These are phyloP conservation scores for Lasiommata megera DNA, from an alignment of 2,888 invertebrate genomes.

Conservation along the genomic window DNA sequence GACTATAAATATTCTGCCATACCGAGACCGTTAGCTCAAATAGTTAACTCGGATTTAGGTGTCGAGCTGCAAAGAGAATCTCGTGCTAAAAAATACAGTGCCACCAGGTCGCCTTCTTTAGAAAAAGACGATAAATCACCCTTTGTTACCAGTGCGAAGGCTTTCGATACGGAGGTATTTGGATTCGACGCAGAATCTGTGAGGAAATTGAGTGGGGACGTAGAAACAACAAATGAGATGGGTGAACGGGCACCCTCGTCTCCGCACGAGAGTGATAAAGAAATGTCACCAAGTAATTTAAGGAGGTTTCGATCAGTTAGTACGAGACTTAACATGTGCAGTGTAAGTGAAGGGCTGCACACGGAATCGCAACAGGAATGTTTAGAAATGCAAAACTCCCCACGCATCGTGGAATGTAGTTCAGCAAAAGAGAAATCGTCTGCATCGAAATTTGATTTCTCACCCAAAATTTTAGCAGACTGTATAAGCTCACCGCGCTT, in stretches of 20 bases:
- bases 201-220: conserved; percentile 46
- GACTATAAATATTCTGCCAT: conserved; percentile 68
- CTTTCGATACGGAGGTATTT: conserved; percentile 58
- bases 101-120: conserved; percentile 72
- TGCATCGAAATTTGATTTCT: conserved; percentile 69
- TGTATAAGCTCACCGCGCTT: conserved; percentile 65
- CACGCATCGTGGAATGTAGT: conserved; percentile 62
- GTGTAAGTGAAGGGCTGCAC: conserved; percentile 53
- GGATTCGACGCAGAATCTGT: conserved; percentile 62
- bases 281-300: conserved; percentile 59
- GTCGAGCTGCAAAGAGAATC: conserved; percentile 57
- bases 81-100: conserved; percentile 67
- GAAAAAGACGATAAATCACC: conserved; percentile 78
- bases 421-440: conserved; percentile 69
- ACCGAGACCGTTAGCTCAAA: conserved; percentile 63
- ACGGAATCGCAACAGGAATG: conserved; percentile 58
- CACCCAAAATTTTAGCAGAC: conserved; percentile 65
- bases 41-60: conserved; percentile 56
- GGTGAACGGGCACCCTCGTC: conserved; percentile 40
- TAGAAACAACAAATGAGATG: conserved; percentile 40
- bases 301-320: conserved; percentile 68
- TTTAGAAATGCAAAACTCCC: conserved; percentile 69
- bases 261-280: conserved; percentile 45
- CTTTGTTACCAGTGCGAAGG: conserved; percentile 54
- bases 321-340: conserved; percentile 67